Evolutionary conservation across 2,888 invertebrate species (phyloP).

Genomic region (Pachycephus smyrnensis): DNA sequence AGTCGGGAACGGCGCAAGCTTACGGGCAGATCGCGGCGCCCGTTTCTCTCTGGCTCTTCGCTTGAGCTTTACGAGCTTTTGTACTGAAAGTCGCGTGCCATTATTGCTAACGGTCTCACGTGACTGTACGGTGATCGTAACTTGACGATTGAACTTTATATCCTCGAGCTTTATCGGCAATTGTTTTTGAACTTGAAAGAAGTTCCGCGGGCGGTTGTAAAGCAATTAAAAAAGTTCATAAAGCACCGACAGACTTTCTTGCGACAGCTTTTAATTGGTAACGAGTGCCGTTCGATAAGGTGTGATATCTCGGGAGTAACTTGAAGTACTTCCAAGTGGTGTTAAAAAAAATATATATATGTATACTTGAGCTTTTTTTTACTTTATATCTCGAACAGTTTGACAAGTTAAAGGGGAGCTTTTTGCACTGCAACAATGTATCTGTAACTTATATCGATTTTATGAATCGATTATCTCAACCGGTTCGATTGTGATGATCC

Average conservation of each 20-base stretch:
- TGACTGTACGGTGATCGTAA: too few relatives aligned
- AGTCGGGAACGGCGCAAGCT: slow-evolving; percentile 51
- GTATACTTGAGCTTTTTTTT: neutral
- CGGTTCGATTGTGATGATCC: neutral
- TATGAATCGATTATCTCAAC: neutral
- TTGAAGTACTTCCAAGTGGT: neutral
- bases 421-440: neutral
- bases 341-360: neutral
- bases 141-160: neutral
- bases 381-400: neutral
- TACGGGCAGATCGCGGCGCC: slow-evolving; percentile 2
- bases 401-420: neutral
- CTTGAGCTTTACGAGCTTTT: slow-evolving; percentile 7
- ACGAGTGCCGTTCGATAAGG: neutral
- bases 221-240: neutral
- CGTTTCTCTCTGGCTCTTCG: neutral
- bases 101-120: too few relatives aligned
- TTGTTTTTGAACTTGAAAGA: neutral
- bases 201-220: neutral
- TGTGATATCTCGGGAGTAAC: neutral
- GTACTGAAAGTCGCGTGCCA: neutral
- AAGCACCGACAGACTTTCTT: neutral
- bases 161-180: neutral
- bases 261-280: neutral
- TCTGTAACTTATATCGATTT: neutral